Evolutionary conservation across 2,888 invertebrate species (phyloP), one percentile per base, ranked within the genome.

Genomic region (Pyrgus malvae): DNA sequence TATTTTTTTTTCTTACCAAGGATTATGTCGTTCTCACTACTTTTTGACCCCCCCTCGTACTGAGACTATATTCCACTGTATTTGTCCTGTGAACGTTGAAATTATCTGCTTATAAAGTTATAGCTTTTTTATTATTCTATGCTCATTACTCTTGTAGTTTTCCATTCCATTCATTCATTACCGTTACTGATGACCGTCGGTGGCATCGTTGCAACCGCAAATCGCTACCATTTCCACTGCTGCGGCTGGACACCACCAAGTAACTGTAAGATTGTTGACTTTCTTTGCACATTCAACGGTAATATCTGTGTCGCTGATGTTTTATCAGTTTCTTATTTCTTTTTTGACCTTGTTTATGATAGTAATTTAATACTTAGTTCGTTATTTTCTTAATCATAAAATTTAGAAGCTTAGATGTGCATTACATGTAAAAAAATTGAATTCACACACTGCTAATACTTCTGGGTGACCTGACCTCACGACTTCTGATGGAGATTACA

Each of bases 231-330:
- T 45, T 44, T 51, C 37, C 27, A 37, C 19, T 27, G 17, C 37
- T 51, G 50, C 23, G 50, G 50, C 44, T 27, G 42, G 35, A 51
- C 9, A 27, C 11, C 17, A 35, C 33, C 41, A 33, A 33, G 16
- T 42, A 25, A 50, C 25, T 21, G 49, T 31, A 41, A 35, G 42
- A 50, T 42, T 41, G 50, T 42, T 33, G 50, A 42, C 27, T 50
- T 50, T 50, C 33, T 35, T 25, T 42, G 17, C 25, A 35, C 35
- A 42, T 50, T 33, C 42, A 50, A 25, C 11, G 35, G 35, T 42
- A 7, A 21, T 44, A 27, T 29, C 29, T 37, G 27, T 17, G 16
- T 27, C 27, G 12, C n/a, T 8, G 9, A 0, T 11, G n/a, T 35
- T 25, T 35, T 41, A 12, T 23, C 1, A 2, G 21, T 1, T 29